A percentile compares a stretch with the other conserved stretches of the same genome.
Conservation (phyloP, 2,113 vertebrate genomes). For the Cyprinodon variegatus region DNA sequence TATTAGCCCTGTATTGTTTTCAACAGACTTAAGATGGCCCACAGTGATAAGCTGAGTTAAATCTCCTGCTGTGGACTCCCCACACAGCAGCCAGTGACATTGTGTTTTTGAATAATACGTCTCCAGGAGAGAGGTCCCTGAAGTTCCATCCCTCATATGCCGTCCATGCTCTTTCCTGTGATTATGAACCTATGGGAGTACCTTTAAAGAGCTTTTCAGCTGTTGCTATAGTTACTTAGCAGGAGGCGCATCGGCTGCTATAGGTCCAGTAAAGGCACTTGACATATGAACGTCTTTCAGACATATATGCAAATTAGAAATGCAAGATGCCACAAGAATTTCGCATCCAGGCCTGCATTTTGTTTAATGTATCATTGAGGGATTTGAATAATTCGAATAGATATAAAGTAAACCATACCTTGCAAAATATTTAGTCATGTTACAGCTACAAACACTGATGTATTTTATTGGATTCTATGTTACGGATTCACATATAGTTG, state of each 20-base stretch:
- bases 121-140: conserved; percentile 14
- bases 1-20: conserved; percentile 63
- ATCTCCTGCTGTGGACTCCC: conserved; percentile 53
- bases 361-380: background rate
- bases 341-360: background rate
- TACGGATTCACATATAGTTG: too few relatives aligned
- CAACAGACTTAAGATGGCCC: conserved; percentile 27
- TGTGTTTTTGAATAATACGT: conserved; percentile 7
- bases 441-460: too few relatives aligned
- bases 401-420: background rate
- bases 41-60: conserved; percentile 59
- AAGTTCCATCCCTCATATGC: conserved; percentile 24
- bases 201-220: conserved; percentile 32
- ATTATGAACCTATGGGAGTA: conserved; percentile 25
- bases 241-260: conserved; percentile 7
- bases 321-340: background rate
- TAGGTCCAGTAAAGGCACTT: conserved; percentile 39
- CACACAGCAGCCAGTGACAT: conserved; percentile 19
- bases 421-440: too few relatives aligned
- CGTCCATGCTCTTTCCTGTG: conserved; percentile 41
- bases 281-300: conserved; percentile 14
- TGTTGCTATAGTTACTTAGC: conserved; percentile 66
- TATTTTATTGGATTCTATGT: too few relatives aligned
- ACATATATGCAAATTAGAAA: background rate
- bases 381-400: background rate